These are phyloP conservation scores for Cylas formicarius DNA, from an alignment of 1,140 invertebrate species.

Conservation along the genomic window DNA sequence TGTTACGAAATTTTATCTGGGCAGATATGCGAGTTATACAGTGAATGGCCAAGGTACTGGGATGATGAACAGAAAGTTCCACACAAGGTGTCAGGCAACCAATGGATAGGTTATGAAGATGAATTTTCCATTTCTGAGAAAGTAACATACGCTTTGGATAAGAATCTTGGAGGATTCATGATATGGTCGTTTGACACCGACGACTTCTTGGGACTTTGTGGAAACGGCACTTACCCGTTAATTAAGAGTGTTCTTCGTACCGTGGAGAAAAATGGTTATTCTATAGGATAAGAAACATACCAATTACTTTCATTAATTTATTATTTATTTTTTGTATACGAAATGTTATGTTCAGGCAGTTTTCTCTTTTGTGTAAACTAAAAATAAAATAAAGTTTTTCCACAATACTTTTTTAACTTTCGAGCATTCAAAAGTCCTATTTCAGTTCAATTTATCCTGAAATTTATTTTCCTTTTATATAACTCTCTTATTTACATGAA, in stretches of 20 bases:
- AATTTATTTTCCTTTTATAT: too few species aligned
- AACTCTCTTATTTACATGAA: too few species aligned
- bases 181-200: constrained; percentile 70
- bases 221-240: constrained; percentile 49
- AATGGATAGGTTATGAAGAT: constrained; percentile 42
- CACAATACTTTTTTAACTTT: too few species aligned
- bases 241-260: constrained; percentile 39
- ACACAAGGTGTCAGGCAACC: constrained; percentile 31
- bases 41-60: constrained; percentile 42
- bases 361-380: too few species aligned
- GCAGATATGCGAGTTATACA: constrained; percentile 40
- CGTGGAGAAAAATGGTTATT: constrained; percentile 5
- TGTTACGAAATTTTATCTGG: not conserved
- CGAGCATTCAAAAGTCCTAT: too few species aligned
- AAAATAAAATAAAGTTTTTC: too few species aligned
- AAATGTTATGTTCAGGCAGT: constrained; percentile 1
- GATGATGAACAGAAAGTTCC: constrained; percentile 29
- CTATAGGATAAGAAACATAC: not conserved
- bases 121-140: constrained; percentile 29
- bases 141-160: constrained; percentile 45
- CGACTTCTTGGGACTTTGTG: constrained; percentile 57
- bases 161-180: constrained; percentile 58
- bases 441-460: too few species aligned
- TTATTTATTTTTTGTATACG: not conserved
- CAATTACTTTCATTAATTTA: constrained; percentile 3